Base-by-base conservation (phyloP, 2,797 vertebrate species). In the Dendrocincla fuliginosa region DNA sequence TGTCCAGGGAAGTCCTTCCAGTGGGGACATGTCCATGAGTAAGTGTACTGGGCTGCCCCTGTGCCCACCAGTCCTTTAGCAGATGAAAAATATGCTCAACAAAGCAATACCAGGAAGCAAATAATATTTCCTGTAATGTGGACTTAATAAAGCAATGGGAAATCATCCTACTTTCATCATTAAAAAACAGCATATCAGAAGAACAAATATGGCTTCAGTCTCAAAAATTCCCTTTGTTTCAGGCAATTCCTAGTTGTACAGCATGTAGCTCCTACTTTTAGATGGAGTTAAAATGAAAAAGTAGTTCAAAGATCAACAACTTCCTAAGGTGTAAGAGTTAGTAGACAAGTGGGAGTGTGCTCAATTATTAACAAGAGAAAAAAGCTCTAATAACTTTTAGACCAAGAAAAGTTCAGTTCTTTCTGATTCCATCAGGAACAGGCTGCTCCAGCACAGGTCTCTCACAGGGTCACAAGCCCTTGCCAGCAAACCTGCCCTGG, bases 11-110 rank as follows among this genome's bases (percentile, higher is more conserved):
- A 83, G 14, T 56, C 49, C n/a, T 76, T 63, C 64, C 35, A 32
- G n/a, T 4, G n/a, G 4, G 46, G 4, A 46, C 11, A 27, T 1
- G 2, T 8, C 44, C 3, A 2, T 24, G 46, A 41, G 23, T 18
- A 83, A 68, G 35, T 39, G 28, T 33, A 35, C 32, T 47, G 32
- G 27, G 15, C 3, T 73, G 46, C 59, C 42, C 37, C 30, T 78
- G 11, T 28, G 13, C 41, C 35, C 59, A 53, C 2, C 12, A 70
- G 18, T 10, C 30, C 30, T 64, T 49, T 24, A 49, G 47, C 11
- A 47, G 46, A 24, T 47, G 46, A 47, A 47, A 47, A 24, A 47
- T 24, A 47, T 12, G 23, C 46, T 47, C 22, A 47, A 23, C 46
- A 47, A 47, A 47, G 23, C 46, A 47, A 47, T 47, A 47, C 46